Base-by-base conservation (phyloP, 2,797 vertebrate species). In the Centropyge bicolor region DNA sequence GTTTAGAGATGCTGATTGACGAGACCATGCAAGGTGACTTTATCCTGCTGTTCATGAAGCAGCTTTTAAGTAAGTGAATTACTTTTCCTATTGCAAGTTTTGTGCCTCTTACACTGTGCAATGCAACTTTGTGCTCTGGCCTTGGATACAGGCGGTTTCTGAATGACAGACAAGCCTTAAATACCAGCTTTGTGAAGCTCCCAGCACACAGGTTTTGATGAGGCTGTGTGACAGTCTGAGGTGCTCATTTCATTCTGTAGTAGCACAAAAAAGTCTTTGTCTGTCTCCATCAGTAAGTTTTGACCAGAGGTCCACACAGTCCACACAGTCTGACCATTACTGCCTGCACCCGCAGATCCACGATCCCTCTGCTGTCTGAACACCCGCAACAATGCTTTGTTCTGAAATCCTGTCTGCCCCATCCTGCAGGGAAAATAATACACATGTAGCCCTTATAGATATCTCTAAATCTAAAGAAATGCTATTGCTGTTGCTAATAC, bases 251-350 rank as follows among this genome's bases (percentile, higher is more conserved):
- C 20, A 40, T 75, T 81, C 41, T 57, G 14, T 54, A 57, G 20
- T 14, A 67, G 75, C 74, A 80, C 35, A 74, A 31, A 81, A 75
- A 56, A 51, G 60, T 77, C 48, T 73, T 70, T 73, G 68, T 83
- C 27, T 64, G 46, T 75, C 49, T 82, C 35, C 6, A 8, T 77
- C 51, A 56, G 52, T 69, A 60, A 41, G 59, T 67, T 78, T 72
- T 76, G 68, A 78, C 76, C 78, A 1, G 5, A 86, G 55, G 70
- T 76, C 54, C 45, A 12, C 17, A 16, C 55, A 24, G 24, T 67
- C 48, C 48, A 31, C 60, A 45, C 71, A 65, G 43, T 82, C 41
- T 1, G 19, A 66, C 72, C 40, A 68, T 84, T 76, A 61, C 63
- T 1, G 35, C 10, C 22, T 57, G 22, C 62, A 84, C 65, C 67